Percentiles rank a stretch among this genome's conserved stretches.
Evolutionary conservation across 2,888 invertebrate genomes (phyloP).

Genomic region (Quadroppia sp.): DNA sequence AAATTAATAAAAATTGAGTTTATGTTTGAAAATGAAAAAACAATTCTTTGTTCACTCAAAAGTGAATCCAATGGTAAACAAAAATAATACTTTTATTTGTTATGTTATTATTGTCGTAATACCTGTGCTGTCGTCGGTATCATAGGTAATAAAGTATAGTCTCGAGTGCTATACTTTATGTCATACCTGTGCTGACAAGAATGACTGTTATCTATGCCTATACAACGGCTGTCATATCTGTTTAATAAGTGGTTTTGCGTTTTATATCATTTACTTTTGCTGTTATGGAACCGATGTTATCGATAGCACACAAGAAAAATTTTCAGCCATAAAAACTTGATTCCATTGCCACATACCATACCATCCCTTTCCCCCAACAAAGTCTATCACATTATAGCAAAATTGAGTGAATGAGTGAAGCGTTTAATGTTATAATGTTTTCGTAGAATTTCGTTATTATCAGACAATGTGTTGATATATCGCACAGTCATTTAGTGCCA

Average conservation of each 20-base stretch:
- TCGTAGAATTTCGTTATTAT: not conserved
- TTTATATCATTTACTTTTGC: slow-evolving; percentile 5
- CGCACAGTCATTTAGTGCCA: not conserved
- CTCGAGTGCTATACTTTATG: too few species aligned
- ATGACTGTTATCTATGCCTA: not conserved
- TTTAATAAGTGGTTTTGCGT: slow-evolving; percentile 21
- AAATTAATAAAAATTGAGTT: too few species aligned
- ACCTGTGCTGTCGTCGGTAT: too few species aligned
- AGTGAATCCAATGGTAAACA: too few species aligned
- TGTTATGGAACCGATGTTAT: slow-evolving; percentile 2
- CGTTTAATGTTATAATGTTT: not conserved
- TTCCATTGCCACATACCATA: too few species aligned
- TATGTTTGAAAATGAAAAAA: too few species aligned
- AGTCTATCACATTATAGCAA: not conserved
- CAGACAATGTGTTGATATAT: slow-evolving; percentile 4
- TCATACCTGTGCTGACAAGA: not conserved
- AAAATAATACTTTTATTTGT: too few species aligned
- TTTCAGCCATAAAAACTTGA: not conserved
- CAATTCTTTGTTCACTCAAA: too few species aligned
- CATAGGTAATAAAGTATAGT: not conserved
- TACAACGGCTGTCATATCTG: slow-evolving; percentile 17
- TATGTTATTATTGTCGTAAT: too few species aligned
- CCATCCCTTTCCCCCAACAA: too few species aligned
- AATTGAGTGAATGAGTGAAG: not conserved
- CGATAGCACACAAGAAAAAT: not conserved